Conservation (phyloP, 2,113 vertebrate genomes). For the Pseudopodoces humilis region DNA sequence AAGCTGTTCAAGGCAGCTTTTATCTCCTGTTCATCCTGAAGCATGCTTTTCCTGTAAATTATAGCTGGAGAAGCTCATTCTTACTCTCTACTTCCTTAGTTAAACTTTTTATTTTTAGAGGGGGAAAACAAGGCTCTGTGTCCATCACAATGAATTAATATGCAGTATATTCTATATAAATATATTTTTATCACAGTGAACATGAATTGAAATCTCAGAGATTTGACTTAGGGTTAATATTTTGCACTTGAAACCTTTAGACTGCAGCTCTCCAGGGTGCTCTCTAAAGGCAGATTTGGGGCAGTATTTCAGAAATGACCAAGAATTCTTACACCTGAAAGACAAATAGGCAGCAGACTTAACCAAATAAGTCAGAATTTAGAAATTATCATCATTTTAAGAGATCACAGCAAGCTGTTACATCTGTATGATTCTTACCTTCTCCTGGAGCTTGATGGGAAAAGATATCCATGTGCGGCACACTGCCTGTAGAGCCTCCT, state of each 20-base stretch:
- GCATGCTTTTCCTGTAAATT: background rate
- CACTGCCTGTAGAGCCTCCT: fast-evolving
- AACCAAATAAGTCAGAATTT: background rate
- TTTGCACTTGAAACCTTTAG: background rate
- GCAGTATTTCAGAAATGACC: background rate
- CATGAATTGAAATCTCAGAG: background rate
- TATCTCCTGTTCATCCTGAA: background rate
- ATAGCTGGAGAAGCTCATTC: background rate
- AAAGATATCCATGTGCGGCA: fast-evolving
- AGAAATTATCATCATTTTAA: background rate
- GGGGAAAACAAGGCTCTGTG: background rate
- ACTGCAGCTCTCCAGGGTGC: fast-evolving
- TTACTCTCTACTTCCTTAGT: background rate
- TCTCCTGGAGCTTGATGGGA: background rate
- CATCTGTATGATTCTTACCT: background rate
- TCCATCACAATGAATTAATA: background rate
- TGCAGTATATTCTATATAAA: background rate
- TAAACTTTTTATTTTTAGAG: background rate
- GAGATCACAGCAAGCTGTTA: background rate
- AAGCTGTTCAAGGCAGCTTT: background rate
- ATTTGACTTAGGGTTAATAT: background rate
- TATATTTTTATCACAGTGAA: background rate
- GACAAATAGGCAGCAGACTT: background rate
- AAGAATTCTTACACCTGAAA: background rate
- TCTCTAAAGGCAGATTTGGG: background rate